phyloP scores from a whole-genome alignment of 2,113 vertebrate genomes.

The Dipodomys stephensi region DNA sequence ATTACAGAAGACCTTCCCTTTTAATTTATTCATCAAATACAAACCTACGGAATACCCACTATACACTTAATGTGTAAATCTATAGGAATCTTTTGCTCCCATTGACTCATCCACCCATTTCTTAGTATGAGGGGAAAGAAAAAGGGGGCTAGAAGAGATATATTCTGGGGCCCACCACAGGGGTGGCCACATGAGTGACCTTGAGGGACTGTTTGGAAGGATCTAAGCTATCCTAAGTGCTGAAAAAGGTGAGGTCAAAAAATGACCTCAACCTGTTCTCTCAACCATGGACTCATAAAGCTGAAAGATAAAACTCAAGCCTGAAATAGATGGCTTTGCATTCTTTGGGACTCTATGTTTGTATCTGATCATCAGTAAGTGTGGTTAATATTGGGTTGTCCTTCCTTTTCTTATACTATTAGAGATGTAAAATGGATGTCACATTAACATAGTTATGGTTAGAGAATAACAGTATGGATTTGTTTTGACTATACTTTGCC shows the following conservation, averaged over 20 bases:
- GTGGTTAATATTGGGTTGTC: neutral
- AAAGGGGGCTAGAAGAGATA: neutral
- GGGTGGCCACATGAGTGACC: neutral
- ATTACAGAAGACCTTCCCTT: neutral
- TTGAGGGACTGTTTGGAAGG: neutral
- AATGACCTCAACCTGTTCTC: neutral
- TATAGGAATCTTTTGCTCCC: neutral
- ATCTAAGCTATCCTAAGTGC: neutral
- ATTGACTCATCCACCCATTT: neutral
- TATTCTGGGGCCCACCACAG: neutral
- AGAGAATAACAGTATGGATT: neutral
- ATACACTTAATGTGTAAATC: neutral
- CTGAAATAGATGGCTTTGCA: neutral
- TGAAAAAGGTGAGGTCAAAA: neutral
- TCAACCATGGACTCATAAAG: neutral
- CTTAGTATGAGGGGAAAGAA: neutral
- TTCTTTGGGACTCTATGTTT: neutral
- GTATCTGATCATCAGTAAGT: neutral
- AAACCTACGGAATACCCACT: neutral
- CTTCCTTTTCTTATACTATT: neutral
- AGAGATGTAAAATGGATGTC: neutral
- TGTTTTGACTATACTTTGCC: neutral
- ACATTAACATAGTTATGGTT: constrained; percentile 9
- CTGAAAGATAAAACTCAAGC: neutral
- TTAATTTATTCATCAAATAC: neutral